These are phyloP conservation scores for Hippocampus guttulatus DNA, from an alignment of 2,113 vertebrate genomes.

Conservation along the genomic window DNA sequence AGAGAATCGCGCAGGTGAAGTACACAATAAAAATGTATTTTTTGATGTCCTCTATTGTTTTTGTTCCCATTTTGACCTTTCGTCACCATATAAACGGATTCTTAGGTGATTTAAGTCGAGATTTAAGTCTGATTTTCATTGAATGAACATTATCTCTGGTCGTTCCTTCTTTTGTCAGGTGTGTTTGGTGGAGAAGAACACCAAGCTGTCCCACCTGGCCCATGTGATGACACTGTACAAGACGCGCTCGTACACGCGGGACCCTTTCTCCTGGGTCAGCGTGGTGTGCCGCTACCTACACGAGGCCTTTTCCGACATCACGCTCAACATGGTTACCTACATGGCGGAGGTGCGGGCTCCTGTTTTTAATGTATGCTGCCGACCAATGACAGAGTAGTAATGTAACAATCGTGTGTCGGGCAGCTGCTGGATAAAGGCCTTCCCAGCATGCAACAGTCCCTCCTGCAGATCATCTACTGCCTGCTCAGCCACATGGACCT, in stretches of 20 bases:
- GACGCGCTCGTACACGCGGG: constrained; percentile 92
- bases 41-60: too few relatives aligned
- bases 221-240: constrained; percentile 99
- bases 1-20: constrained; percentile 93
- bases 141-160: not conserved
- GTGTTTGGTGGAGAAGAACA: constrained; percentile 92
- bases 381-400: not conserved
- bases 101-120: too few relatives aligned
- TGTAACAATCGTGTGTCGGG: not conserved
- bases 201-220: constrained; percentile 92
- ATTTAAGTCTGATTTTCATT: not conserved
- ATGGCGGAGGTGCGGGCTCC: constrained; percentile 83
- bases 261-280: constrained; percentile 93
- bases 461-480: constrained; percentile 95
- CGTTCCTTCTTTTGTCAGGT: constrained; percentile 71
- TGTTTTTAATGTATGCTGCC: not conserved
- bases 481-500: constrained; percentile 96
- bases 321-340: constrained; percentile 94
- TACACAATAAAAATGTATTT: not conserved
- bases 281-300: constrained; percentile 98
- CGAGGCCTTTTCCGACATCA: constrained; percentile 90
- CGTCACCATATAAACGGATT: too few relatives aligned
- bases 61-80: too few relatives aligned
- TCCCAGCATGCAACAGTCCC: constrained; percentile 92
- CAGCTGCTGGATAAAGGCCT: constrained; percentile 92